Evolutionary conservation across 1,140 invertebrate genomes (phyloP), one percentile per base, ranked within the genome.

Genomic region (Polypedilum vanderplanki): DNA sequence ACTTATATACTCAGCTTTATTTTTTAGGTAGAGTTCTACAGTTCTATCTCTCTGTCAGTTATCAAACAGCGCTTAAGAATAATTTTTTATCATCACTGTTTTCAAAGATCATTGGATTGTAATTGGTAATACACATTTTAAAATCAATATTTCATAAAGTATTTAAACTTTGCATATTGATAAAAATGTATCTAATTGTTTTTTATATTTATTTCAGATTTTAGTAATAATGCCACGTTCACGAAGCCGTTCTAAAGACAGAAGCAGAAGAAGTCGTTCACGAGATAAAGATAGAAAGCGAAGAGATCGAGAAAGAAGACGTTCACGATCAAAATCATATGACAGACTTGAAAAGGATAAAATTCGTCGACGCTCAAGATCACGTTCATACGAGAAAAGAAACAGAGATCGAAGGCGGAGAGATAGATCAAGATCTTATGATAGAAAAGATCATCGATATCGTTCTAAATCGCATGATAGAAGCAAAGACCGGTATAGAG

Each of bases 261-360:
- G 46, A 15, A 57, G 46, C 12, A 18, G 17, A 57, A 57, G n/a
- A 20, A 70, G 65, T 70, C 65, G 65, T 18, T n/a, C n/a, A 22
- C 20, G 73, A 74, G 24, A 33, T 33, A 33, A 33, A 5, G 24
- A 33, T 33, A 33, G 24, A 74, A n/a, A 15, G 12, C 20, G 73
- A 5, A 74, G 40, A n/a, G 20, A 73, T 73, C 73, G 73, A 24
- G 33, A 40, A 7, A 74, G 73, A 41, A 41, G 41, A 74, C 79
- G 77, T 80, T 79, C 74, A 79, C 78, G 76, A 77, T 79, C 75
- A 79, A 79, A 75, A 15, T 57, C 46, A 15, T 15, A 57, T 15
- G 46, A 40, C 41, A 74, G 73, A 33, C 75, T 1, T 3, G 24
- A 33, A 33, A 33, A 33, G 24, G 24, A 73, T 65, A 74, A 17